Evolutionary conservation across 2,113 vertebrate genomes (phyloP).

Genomic region (Pygoscelis adeliae): DNA sequence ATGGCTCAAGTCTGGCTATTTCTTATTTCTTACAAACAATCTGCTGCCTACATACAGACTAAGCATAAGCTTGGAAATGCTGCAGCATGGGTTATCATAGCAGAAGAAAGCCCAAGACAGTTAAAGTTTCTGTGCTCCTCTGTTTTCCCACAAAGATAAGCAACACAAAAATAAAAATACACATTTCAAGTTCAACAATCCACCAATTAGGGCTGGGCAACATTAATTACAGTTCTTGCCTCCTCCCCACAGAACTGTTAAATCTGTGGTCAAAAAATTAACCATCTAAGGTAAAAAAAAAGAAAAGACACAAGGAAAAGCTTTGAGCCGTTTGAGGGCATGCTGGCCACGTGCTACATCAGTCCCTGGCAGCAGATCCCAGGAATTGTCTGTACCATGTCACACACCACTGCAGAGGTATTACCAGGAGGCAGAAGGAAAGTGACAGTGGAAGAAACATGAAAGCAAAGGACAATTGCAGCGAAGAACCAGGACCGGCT

Average conservation of each 20-base stretch:
- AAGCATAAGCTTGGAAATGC: not conserved
- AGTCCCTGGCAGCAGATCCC: not conserved
- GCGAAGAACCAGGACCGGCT: rapidly evolving
- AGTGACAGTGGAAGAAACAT: not conserved
- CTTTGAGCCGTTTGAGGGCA: not conserved
- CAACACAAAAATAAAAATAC: not conserved
- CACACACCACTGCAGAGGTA: not conserved
- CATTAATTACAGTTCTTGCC: not conserved
- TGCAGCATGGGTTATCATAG: not conserved
- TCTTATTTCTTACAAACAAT: not conserved
- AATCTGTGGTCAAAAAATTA: not conserved
- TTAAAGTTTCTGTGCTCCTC: not conserved
- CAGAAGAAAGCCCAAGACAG: not conserved
- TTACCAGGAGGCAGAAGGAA: not conserved
- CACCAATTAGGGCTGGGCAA: not conserved
- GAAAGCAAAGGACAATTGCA: not conserved
- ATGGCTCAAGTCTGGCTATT: not conserved
- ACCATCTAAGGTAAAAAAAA: not conserved
- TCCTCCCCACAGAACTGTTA: not conserved
- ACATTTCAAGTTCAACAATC: not conserved
- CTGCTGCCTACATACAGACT: not conserved
- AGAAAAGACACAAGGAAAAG: not conserved
- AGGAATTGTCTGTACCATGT: not conserved
- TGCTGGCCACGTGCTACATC: not conserved
- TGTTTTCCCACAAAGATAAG: not conserved